Evolutionary conservation across 2,797 vertebrate genomes (phyloP), one percentile per base, ranked within the genome.

Genomic region (Hoplostethus mediterraneus): DNA sequence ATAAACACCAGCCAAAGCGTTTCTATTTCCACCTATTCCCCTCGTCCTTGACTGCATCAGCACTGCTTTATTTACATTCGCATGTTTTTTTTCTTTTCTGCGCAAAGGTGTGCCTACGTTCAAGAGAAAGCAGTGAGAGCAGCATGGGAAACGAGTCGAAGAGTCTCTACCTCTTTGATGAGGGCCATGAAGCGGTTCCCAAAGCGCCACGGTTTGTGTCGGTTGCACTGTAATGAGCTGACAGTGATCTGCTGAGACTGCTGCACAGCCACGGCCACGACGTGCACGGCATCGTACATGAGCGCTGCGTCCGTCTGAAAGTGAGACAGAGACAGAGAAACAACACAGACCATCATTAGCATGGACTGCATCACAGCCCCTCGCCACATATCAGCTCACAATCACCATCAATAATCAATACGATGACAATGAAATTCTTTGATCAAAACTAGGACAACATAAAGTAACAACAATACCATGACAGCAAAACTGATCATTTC

Each of bases 231-330:
- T 30, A 99, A 94, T 0, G 98, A 99, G 54, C 97, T 99, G 91
- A 99, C 97, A 1, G 98, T 99, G 95, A 99, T 98, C 94, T 99
- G 97, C 42, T 97, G 96, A 86, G 98, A 98, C 94, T 99, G 98
- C 77, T 99, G 98, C 73, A 98, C 97, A 2, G 97, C 98, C 89
- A 99, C 97, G 0, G 98, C 97, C 74, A 98, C 98, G 74, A 99
- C 95, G n/a, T 99, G 98, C 38, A 99, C 98, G 0, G 98, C 98
- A 56, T 99, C 98, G 2, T 99, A 99, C 97, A 99, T 99, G 25
- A 99, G 93, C 0, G 98, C 98, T 4, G 98, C 98, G 0, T 98
- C 97, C 31, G 98, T 99, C 98, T 99, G 94, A 60, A 94, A 30
- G 5, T 67, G 42, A 49, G 55, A 36, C 38, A 25, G 36, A 6